A percentile compares a stretch with the other conserved stretches of the same genome.
Conservation (phyloP, 2,888 invertebrate genomes). For the Spialia ferax region DNA sequence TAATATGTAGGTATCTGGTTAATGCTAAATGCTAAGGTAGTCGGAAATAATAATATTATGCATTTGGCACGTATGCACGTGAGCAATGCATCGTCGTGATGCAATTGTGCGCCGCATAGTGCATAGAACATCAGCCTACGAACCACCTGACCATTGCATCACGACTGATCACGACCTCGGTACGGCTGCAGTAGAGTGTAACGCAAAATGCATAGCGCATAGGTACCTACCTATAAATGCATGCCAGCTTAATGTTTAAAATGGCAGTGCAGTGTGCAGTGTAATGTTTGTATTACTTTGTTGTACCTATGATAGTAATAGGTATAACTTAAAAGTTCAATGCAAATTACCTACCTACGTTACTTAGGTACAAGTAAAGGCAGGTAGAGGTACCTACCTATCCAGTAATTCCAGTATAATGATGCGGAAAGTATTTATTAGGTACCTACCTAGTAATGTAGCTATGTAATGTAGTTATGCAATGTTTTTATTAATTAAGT, state of each 20-base stretch:
- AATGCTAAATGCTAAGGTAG: slow-evolving; percentile 17
- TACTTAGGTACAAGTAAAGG: no score
- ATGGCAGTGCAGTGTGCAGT: not conserved
- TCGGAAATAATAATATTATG: slow-evolving; percentile 24
- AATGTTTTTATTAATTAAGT: no score
- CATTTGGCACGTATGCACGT: slow-evolving; percentile 54
- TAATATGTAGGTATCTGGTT: not conserved
- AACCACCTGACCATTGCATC: slow-evolving; percentile 68
- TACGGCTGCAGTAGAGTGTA: slow-evolving; percentile 73
- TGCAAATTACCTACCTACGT: no score
- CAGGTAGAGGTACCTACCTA: no score
- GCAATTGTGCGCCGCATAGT: slow-evolving; percentile 63
- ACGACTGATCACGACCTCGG: slow-evolving; percentile 55
- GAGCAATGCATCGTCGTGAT: slow-evolving; percentile 72
- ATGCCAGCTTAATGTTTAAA: not conserved
- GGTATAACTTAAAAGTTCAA: no score
- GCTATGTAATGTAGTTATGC: no score
- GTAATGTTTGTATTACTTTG: no score
- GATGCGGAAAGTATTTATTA: no score
- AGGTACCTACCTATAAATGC: no score
- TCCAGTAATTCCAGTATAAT: no score
- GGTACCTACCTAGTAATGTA: no score
- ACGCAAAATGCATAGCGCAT: slow-evolving; percentile 59
- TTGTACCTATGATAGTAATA: no score
- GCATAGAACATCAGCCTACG: slow-evolving; percentile 66